These are phyloP conservation scores for Aphaenogaster floridana DNA, from an alignment of 1,140 invertebrate species.

Conservation along the genomic window DNA sequence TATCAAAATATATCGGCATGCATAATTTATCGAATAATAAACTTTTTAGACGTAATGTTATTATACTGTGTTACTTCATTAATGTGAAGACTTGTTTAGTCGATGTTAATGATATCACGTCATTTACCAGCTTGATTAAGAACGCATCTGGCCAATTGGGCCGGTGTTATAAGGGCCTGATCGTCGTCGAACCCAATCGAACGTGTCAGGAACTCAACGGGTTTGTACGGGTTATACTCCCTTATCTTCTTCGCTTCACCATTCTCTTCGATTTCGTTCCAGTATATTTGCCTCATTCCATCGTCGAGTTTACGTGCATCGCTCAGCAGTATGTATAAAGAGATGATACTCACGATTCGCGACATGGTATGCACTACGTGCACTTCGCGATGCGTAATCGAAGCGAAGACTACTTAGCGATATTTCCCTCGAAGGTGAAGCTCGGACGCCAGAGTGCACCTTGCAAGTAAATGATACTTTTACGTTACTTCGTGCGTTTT, in stretches of 20 bases:
- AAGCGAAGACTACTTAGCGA: neutral
- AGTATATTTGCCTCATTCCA: neutral
- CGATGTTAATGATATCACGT: neutral
- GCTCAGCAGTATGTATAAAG: conserved; percentile 23
- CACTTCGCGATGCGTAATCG: neutral
- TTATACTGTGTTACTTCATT: neutral
- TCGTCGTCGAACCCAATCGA: neutral
- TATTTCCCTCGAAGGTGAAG: neutral
- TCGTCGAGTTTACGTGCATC: neutral
- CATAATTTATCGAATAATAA: neutral
- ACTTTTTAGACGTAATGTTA: neutral
- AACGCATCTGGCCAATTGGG: conserved; percentile 68
- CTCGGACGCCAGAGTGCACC: neutral
- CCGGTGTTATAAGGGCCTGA: conserved; percentile 18
- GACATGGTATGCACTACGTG: neutral
- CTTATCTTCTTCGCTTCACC: conserved; percentile 48
- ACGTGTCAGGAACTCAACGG: neutral
- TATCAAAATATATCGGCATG: neutral
- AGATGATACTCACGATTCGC: conserved; percentile 13
- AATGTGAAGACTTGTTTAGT: neutral
- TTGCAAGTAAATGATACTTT: neutral
- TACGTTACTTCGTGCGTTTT: conserved; percentile 12
- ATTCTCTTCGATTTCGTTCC: conserved; percentile 65
- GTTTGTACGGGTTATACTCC: neutral
- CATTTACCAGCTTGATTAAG: conserved; percentile 72